These are phyloP conservation scores for Sakesphorus luctuosus DNA, from an alignment of 2,113 vertebrate species.

Conservation along the genomic window DNA sequence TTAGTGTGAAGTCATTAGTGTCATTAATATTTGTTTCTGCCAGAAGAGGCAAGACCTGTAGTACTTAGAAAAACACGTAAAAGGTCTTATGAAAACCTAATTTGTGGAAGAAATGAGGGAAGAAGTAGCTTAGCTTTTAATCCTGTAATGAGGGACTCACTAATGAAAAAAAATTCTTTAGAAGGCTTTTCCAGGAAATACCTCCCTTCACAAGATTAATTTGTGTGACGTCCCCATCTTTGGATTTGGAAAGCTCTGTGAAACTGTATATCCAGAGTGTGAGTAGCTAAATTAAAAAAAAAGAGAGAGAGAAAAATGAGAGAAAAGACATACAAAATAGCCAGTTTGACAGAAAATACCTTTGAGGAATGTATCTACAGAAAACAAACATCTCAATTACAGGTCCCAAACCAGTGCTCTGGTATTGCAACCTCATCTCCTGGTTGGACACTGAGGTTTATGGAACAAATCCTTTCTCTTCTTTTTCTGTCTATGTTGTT, in stretches of 20 bases:
- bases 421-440: not conserved
- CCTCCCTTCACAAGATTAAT: not conserved
- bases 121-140: slow-evolving; percentile 57
- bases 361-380: not conserved
- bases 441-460: not conserved
- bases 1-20: not conserved
- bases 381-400: not conserved
- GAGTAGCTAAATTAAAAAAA: not conserved
- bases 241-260: not conserved
- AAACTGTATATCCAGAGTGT: not conserved
- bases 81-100: slow-evolving; percentile 28
- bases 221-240: not conserved
- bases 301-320: too few species aligned
- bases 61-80: slow-evolving; percentile 11
- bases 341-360: not conserved
- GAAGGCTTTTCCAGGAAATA: slow-evolving; percentile 43
- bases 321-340: not conserved
- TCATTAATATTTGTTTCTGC: not conserved
- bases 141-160: slow-evolving; percentile 31
- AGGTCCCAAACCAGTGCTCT: not conserved
- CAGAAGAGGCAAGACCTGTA: not conserved
- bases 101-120: slow-evolving; percentile 35
- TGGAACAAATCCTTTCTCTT: not conserved
- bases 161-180: slow-evolving; percentile 49
- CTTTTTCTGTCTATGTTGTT: not conserved